A percentile compares a stretch with the other conserved stretches of the same genome.
phyloP scores from a whole-genome alignment of 2,113 vertebrate genomes.

The Phalacrocorax aristotelis region DNA sequence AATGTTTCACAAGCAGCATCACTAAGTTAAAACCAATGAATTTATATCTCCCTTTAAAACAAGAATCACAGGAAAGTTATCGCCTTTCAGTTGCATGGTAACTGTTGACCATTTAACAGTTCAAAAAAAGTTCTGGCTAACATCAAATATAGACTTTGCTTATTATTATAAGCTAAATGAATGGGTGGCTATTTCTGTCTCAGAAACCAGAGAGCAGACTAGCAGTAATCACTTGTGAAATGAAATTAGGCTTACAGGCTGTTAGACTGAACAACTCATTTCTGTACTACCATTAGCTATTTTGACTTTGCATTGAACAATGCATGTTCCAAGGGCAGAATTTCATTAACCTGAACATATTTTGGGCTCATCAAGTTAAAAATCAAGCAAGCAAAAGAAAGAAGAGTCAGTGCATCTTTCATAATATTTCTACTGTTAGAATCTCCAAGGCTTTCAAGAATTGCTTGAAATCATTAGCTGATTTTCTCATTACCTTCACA shows the following conservation, averaged over 20 bases:
- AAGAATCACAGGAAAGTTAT: background rate
- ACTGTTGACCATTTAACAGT: constrained; percentile 24
- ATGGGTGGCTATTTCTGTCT: constrained; percentile 44
- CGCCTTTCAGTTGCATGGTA: background rate
- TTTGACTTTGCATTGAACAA: constrained; percentile 34
- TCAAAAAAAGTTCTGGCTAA: constrained; percentile 21
- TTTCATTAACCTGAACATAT: constrained; percentile 59
- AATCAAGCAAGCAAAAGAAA: constrained; percentile 34
- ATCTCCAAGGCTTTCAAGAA: constrained; percentile 32
- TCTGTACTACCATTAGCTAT: constrained; percentile 36
- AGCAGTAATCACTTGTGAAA: constrained; percentile 51
- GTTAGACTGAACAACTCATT: constrained; percentile 29
- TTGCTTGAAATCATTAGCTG: constrained; percentile 39
- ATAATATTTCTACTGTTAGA: constrained; percentile 61
- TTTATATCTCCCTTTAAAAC: background rate
- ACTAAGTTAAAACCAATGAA: background rate
- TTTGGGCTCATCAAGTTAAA: constrained; percentile 43
- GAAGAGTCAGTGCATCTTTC: constrained; percentile 38
- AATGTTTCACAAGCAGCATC: background rate
- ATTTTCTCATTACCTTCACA: constrained; percentile 35
- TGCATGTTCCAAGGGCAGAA: background rate
- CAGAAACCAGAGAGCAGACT: background rate
- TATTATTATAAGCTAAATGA: constrained; percentile 33
- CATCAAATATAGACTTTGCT: background rate
- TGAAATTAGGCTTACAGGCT: constrained; percentile 37